Evolutionary conservation across 2,888 invertebrate species (phyloP), one percentile per base, ranked within the genome.

Genomic region (Pasiphila rectangulata): DNA sequence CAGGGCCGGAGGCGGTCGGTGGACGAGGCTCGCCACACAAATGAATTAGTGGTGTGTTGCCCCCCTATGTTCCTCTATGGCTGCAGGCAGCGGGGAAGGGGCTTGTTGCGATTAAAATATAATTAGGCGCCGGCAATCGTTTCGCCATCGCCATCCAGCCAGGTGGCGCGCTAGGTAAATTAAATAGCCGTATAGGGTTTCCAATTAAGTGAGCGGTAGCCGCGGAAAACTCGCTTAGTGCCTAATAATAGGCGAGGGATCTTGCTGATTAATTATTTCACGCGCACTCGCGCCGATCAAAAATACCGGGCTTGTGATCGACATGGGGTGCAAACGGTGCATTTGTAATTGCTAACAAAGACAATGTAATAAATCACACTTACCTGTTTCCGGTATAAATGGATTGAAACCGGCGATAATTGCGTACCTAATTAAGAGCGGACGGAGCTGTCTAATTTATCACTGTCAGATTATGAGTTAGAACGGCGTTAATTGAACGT

Each of bases 401-500:
- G 82, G 83, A 85, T 86, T 85, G 83, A 84, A 85, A 82, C 83
- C 76, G 75, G 79, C 83, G 79, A 83, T 86, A 87, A 87, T 87
- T 86, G 85, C 84, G 79, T 74, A 81, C 79, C 84, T 86, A 86
- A 84, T 88, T 86, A 85, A 80, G 71, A 64, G 74, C 77, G 79
- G 78, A 70, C 81, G 78, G 74, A 65, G 73, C 75, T 67, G 76
- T 77, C 79, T 79, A 79, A 87, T 88, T 84, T 84, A 83, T 87
- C 85, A 87, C 75, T 83, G 86, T 86, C 86, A 75, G 85, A 85
- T 88, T 87, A 86, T 85, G 83, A 86, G 85, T 87, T 83, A 83
- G 79, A 75, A 81, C 75, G 73, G 79, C 80, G 76, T 80, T 83
- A 80, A 84, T 86, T 83, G 82, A 84, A 83, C 83, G 83, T 84